phyloP scores from a whole-genome alignment of 2,113 vertebrate species.

The Chlamydotis undulata region DNA sequence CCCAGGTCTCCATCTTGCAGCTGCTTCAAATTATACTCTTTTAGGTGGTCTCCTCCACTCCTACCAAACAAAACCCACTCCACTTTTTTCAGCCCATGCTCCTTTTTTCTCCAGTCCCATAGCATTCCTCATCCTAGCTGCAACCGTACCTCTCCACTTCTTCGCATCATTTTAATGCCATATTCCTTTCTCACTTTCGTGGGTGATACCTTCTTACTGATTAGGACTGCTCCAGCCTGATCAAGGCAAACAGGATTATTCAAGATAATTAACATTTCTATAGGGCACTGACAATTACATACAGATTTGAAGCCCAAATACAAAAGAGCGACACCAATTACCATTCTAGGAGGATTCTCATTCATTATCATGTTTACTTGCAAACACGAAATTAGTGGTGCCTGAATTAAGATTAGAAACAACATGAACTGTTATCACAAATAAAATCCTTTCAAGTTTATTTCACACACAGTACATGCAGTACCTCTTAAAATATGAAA shows the following conservation, averaged over 20 bases:
- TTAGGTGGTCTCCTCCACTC: background rate
- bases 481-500: background rate
- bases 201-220: background rate
- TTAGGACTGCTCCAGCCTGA: background rate
- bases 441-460: background rate
- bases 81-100: background rate
- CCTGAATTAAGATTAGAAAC: slow-evolving; percentile 50
- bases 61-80: background rate
- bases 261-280: slow-evolving; percentile 64
- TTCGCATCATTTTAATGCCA: background rate
- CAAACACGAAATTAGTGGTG: slow-evolving; percentile 48
- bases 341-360: slow-evolving; percentile 34
- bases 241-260: slow-evolving; percentile 54
- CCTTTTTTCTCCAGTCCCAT: background rate
- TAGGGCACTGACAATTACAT: slow-evolving; percentile 42
- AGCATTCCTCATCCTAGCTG: background rate
- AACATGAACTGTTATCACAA: background rate
- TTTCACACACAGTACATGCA: background rate
- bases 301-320: slow-evolving; percentile 25
- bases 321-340: slow-evolving; percentile 44
- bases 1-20: background rate
- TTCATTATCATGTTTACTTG: slow-evolving; percentile 55
- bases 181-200: background rate
- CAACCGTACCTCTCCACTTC: background rate
- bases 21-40: background rate